Conservation (phyloP, 2,113 vertebrate genomes). For the Aegypius monachus region DNA sequence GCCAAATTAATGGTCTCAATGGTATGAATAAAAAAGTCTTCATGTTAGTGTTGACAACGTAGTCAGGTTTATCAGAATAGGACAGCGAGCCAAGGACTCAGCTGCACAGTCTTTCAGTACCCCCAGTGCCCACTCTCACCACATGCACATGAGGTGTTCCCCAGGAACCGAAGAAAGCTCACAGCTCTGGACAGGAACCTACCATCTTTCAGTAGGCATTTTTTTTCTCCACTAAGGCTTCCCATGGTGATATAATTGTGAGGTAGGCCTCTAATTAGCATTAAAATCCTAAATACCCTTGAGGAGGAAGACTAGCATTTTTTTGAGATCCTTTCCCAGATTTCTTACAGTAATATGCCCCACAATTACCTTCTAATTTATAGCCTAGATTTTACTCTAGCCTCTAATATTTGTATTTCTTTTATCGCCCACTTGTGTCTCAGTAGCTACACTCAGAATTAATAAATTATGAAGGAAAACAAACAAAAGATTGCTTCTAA, state of each 20-base stretch:
- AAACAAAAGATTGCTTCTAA: background rate
- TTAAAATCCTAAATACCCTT: background rate
- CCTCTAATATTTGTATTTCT: background rate
- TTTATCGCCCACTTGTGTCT: background rate
- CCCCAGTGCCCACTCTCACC: background rate
- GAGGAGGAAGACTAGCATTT: background rate
- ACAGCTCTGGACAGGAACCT: background rate
- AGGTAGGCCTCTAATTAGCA: background rate
- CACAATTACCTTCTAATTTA: background rate
- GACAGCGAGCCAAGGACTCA: background rate
- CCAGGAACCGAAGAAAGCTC: background rate
- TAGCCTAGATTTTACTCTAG: background rate
- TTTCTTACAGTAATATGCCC: background rate
- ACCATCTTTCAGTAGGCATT: background rate
- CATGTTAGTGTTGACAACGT: background rate
- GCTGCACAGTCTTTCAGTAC: background rate
- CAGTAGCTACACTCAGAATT: background rate
- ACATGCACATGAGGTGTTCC: fast-evolving
- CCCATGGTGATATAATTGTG: background rate
- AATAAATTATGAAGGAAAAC: background rate
- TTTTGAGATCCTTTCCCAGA: background rate
- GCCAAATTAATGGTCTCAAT: background rate
- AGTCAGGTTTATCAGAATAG: background rate
- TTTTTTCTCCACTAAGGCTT: background rate
- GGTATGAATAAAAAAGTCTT: background rate